These are phyloP conservation scores for Onychostruthus taczanowskii DNA, from an alignment of 2,113 vertebrate species.

Conservation along the genomic window DNA sequence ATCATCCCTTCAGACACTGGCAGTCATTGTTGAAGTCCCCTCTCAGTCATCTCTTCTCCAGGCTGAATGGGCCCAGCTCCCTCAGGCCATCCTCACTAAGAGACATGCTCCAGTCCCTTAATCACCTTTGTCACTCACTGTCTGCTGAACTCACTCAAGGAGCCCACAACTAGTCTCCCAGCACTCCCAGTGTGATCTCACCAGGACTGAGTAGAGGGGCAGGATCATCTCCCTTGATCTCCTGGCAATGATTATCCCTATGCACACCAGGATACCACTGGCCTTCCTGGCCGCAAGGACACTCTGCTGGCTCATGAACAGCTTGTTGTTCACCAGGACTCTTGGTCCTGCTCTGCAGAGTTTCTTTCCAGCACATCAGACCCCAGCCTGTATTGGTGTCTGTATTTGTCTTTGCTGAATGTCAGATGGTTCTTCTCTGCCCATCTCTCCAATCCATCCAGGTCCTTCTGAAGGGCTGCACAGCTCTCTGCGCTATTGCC, in stretches of 20 bases:
- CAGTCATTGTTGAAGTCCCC: no score
- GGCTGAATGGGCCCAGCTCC: background rate
- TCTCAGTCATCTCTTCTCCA: background rate
- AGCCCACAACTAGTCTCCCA: background rate
- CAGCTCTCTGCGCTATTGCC: background rate
- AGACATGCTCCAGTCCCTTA: background rate
- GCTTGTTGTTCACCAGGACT: background rate
- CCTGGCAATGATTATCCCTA: background rate
- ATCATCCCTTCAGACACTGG: background rate
- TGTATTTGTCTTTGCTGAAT: background rate
- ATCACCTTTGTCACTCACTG: background rate
- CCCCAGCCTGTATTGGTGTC: no score
- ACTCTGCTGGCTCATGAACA: background rate
- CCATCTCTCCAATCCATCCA: background rate
- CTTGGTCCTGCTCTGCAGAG: background rate
- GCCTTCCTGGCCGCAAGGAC: background rate
- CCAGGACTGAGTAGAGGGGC: accelerated
- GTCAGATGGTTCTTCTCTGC: background rate
- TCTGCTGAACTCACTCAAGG: background rate
- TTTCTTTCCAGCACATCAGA: background rate
- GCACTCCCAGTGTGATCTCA: no score
- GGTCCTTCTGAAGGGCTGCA: background rate
- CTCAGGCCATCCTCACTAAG: background rate
- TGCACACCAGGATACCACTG: background rate
- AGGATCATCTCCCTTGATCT: background rate